These are phyloP conservation scores for human DNA, from an alignment of 2,113 vertebrate genomes.

Conservation along the genomic window DNA sequence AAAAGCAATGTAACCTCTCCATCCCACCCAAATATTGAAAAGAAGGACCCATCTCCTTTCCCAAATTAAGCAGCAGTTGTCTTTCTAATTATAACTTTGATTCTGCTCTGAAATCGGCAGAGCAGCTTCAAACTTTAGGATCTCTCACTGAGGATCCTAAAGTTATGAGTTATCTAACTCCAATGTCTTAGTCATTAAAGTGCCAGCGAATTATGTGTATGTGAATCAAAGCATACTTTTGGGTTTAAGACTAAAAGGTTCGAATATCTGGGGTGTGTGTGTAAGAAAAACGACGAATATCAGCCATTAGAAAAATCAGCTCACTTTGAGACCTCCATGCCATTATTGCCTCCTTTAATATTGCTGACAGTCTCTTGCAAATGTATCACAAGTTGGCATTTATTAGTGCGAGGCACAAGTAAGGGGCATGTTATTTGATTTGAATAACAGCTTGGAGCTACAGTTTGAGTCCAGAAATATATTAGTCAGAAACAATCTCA, in stretches of 20 bases:
- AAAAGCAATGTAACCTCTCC: neutral
- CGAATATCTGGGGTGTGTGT: neutral
- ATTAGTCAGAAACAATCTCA: constrained; percentile 99
- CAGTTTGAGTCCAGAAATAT: constrained; percentile 95
- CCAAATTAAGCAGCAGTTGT: neutral
- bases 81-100: neutral
- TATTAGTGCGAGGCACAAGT: constrained; percentile 99
- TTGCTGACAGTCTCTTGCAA: constrained; percentile 92
- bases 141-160: neutral
- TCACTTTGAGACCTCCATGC: constrained; percentile 87
- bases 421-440: constrained; percentile 99
- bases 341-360: constrained; percentile 92
- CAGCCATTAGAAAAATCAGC: constrained; percentile 87
- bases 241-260: constrained; percentile 80
- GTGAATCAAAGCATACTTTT: constrained; percentile 77
- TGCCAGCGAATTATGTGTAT: constrained; percentile 75
- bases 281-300: constrained; percentile 81
- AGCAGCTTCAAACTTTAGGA: neutral
- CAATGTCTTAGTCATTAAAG: constrained; percentile 69
- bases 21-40: neutral
- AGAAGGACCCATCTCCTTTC: neutral
- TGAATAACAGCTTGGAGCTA: constrained; percentile 99
- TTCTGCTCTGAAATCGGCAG: neutral
- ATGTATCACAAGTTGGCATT: constrained; percentile 98
- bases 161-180: constrained; percentile 49